phyloP scores from a whole-genome alignment of 2,113 vertebrate genomes.

The Nothocercus nigrocapillus region DNA sequence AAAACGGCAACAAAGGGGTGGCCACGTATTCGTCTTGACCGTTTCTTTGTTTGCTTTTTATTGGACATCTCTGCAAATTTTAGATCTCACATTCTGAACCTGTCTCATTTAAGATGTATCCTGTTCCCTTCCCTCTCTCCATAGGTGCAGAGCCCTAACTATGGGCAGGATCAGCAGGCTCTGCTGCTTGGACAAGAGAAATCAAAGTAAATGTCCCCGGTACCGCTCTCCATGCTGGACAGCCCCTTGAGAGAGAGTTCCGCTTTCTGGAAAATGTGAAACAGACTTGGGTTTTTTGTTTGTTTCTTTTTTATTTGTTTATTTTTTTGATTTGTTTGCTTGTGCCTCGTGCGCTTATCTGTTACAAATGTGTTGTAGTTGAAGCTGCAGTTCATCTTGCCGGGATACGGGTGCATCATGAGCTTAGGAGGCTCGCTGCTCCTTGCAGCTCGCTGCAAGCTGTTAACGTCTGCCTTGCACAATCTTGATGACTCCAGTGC shows the following conservation, averaged over 20 bases:
- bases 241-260: not conserved
- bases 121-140: not conserved
- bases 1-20: not conserved
- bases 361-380: fast-evolving
- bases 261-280: not conserved
- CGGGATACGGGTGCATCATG: fast-evolving
- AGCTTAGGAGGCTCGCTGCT: not conserved
- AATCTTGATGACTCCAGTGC: too few species aligned
- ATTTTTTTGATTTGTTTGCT: not conserved
- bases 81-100: not conserved
- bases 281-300: not conserved
- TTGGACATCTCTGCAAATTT: not conserved
- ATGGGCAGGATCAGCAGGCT: fast-evolving
- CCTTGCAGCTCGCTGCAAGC: not conserved
- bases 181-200: not conserved
- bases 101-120: not conserved
- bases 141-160: not conserved
- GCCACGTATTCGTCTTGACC: fast-evolving
- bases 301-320: too few species aligned
- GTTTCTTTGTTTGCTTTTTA: not conserved
- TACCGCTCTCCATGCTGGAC: fast-evolving
- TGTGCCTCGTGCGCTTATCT: fast-evolving
- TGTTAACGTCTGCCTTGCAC: not conserved
- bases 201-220: fast-evolving
- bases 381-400: fast-evolving